Conservation (phyloP, 1,140 invertebrate species). For the Adoxophyes honmai region DNA sequence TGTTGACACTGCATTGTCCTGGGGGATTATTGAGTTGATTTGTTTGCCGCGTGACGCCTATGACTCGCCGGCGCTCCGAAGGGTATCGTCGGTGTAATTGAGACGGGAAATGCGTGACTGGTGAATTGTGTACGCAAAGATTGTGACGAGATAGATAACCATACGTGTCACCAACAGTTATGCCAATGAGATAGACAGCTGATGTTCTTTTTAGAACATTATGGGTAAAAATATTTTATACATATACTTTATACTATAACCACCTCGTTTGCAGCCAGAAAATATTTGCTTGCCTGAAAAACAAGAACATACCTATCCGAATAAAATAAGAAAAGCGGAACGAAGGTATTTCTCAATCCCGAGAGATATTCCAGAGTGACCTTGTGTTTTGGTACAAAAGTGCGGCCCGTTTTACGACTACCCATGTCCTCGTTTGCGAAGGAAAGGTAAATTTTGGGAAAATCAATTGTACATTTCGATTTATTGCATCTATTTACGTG, state of each 20-base stretch:
- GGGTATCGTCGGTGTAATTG: slow-evolving; percentile 38
- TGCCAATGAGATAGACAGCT: too few species aligned
- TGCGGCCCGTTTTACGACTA: slow-evolving; percentile 46
- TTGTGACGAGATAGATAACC: background rate
- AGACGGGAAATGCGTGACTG: slow-evolving; percentile 46
- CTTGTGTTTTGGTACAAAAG: slow-evolving; percentile 38
- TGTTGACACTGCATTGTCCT: slow-evolving; percentile 60
- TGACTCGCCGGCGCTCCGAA: slow-evolving; percentile 28
- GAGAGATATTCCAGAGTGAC: slow-evolving; percentile 36
- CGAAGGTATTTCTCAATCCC: slow-evolving; percentile 43
- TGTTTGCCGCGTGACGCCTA: slow-evolving; percentile 52
- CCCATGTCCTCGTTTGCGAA: slow-evolving; percentile 29
- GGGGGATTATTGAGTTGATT: slow-evolving; percentile 55
- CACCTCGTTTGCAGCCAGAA: background rate
- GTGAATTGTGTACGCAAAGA: slow-evolving; percentile 34
- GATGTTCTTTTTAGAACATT: too few species aligned
- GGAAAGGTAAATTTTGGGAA: slow-evolving; percentile 43
- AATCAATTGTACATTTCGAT: slow-evolving; percentile 45
- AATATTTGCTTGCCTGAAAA: slow-evolving; percentile 16
- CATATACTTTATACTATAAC: too few species aligned
- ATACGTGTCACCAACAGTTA: background rate
- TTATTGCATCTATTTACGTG: slow-evolving; percentile 37
- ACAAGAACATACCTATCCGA: slow-evolving; percentile 20
- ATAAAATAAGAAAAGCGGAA: slow-evolving; percentile 11
- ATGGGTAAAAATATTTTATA: too few species aligned